phyloP scores from a whole-genome alignment of 2,797 vertebrate species.

The Meriones psammophilus region DNA sequence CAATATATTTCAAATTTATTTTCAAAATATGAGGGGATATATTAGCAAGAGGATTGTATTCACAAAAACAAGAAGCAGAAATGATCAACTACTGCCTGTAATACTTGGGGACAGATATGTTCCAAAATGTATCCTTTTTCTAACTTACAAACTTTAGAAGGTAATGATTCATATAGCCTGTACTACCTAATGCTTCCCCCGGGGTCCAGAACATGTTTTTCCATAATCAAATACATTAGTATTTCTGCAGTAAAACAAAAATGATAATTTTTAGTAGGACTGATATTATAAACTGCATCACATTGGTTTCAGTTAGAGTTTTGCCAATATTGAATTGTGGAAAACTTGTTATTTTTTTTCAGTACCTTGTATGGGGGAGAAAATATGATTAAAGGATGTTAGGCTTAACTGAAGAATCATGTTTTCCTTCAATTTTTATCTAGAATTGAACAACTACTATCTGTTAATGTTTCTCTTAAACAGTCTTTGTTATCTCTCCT shows the following conservation, averaged over 20 bases:
- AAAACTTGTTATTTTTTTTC: slow-evolving; percentile 20
- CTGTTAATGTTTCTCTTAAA: slow-evolving; percentile 48
- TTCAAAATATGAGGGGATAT: neutral
- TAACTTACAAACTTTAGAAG: slow-evolving; percentile 10
- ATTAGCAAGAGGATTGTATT: neutral
- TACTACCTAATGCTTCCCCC: neutral
- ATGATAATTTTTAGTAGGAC: neutral
- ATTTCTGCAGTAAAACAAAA: neutral
- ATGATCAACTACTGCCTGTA: neutral
- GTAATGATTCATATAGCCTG: neutral
- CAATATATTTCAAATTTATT: slow-evolving; percentile 1
- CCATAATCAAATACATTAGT: neutral
- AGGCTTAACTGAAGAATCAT: neutral
- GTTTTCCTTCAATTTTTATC: neutral
- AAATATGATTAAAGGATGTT: neutral
- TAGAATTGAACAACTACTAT: neutral
- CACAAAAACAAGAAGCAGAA: slow-evolving; percentile 17
- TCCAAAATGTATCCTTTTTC: slow-evolving; percentile 29
- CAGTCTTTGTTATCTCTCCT: neutral
- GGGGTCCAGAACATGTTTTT: neutral
- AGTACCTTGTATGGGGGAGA: neutral
- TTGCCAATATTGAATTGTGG: neutral
- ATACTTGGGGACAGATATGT: neutral
- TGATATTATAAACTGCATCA: neutral
- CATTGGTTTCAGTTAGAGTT: neutral